These are phyloP conservation scores for Leucophora obtusa DNA, from an alignment of 2,888 invertebrate genomes.

Conservation along the genomic window DNA sequence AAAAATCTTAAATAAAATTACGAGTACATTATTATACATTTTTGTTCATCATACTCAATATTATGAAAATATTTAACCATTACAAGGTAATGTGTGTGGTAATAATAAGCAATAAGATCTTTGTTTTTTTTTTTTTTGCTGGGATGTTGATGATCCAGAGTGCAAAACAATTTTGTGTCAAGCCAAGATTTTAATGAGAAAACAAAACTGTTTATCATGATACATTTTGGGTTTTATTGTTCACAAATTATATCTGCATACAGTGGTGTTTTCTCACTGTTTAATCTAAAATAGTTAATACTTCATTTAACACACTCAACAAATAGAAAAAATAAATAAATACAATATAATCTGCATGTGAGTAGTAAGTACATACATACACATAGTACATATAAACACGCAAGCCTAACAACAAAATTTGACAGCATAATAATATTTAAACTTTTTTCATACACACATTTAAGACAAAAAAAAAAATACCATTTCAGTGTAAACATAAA, in stretches of 20 bases:
- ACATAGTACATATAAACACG: conserved; percentile 34
- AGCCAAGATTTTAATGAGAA: too few relatives aligned
- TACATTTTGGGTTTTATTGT: neutral
- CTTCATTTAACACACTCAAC: conserved; percentile 11
- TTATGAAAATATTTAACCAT: too few relatives aligned
- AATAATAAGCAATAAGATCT: too few relatives aligned
- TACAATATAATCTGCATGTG: conserved; percentile 15
- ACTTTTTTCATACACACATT: conserved; percentile 10
- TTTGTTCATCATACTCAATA: too few relatives aligned
- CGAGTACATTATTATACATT: too few relatives aligned
- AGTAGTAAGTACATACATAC: conserved; percentile 11
- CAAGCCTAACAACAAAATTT: conserved; percentile 24
- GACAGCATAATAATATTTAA: conserved; percentile 28
- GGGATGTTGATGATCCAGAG: too few relatives aligned
- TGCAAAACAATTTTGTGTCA: too few relatives aligned
- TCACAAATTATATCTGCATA: conserved; percentile 25
- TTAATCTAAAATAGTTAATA: neutral
- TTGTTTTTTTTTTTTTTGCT: too few relatives aligned
- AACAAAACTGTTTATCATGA: conserved; percentile 7
- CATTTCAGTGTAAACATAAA: neutral
- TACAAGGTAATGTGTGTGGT: too few relatives aligned
- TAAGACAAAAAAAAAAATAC: neutral
- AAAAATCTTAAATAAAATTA: too few relatives aligned
- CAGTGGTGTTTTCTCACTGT: neutral
- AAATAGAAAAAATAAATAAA: conserved; percentile 31